Evolutionary conservation across 1,140 invertebrate genomes (phyloP).

Genomic region (Planococcus citri): DNA sequence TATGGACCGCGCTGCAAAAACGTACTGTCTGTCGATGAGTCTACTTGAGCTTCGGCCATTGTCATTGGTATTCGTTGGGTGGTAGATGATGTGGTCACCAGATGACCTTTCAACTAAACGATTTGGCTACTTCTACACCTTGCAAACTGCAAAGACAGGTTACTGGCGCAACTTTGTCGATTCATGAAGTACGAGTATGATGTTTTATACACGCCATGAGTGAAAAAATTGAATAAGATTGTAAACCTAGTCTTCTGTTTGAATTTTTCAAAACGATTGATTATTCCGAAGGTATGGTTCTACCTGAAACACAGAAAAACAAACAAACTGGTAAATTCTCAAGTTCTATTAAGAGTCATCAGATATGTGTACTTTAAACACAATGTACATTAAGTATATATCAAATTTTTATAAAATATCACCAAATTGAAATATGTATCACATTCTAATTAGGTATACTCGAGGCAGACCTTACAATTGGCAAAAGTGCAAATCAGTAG

Average conservation of each 20-base stretch:
- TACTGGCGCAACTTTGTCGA: slow-evolving; percentile 1
- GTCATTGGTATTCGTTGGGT: slow-evolving; percentile 37
- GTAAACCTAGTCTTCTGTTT: neutral
- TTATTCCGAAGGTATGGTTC: neutral
- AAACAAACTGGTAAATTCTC: too few species aligned
- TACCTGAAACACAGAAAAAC: too few species aligned
- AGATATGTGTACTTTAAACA: too few species aligned
- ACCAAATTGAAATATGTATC: too few species aligned
- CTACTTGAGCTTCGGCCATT: slow-evolving; percentile 50
- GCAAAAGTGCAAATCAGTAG: too few species aligned
- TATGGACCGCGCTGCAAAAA: slow-evolving; percentile 37
- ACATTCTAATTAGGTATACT: too few species aligned
- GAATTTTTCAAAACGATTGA: too few species aligned
- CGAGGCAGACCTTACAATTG: too few species aligned
- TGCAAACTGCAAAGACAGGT: neutral
- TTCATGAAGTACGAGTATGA: slow-evolving; percentile 14
- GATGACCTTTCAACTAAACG: neutral
- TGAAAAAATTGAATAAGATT: neutral
- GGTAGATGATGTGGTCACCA: neutral
- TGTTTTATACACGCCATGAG: neutral
- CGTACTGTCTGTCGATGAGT: slow-evolving; percentile 32
- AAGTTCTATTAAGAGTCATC: too few species aligned
- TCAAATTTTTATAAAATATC: too few species aligned
- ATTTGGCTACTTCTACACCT: neutral
- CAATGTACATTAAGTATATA: too few species aligned